These are phyloP conservation scores for Teinopalpus imperialis DNA, from an alignment of 2,888 invertebrate species.

Conservation along the genomic window DNA sequence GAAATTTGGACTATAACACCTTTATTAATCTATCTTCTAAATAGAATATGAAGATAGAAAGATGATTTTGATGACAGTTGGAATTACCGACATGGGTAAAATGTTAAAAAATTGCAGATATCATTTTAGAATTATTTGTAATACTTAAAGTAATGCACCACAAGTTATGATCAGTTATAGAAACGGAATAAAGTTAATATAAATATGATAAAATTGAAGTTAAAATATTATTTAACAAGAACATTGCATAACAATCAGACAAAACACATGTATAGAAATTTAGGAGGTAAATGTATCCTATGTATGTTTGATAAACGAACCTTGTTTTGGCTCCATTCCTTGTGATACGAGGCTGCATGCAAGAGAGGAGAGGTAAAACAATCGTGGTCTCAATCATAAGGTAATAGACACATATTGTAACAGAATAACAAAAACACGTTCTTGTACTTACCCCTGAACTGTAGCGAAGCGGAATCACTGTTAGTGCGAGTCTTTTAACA, in stretches of 20 bases:
- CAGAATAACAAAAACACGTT: background rate
- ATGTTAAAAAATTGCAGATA: no score
- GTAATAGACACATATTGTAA: background rate
- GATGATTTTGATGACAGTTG: no score
- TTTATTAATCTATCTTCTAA: no score
- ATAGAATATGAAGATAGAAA: no score
- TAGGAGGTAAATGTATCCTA: constrained; percentile 19
- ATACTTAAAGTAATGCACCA: no score
- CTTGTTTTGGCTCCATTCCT: constrained; percentile 78
- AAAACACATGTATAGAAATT: background rate
- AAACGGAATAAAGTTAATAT: no score
- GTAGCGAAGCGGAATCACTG: background rate
- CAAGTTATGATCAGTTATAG: no score
- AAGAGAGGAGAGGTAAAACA: constrained; percentile 65
- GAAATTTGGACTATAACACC: no score
- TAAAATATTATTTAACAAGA: constrained; percentile 5
- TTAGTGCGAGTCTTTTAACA: background rate
- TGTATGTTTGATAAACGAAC: constrained; percentile 62
- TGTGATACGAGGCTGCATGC: constrained; percentile 75
- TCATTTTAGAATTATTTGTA: no score
- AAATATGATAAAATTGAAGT: constrained; percentile 2
- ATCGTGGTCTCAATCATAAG: constrained; percentile 28
- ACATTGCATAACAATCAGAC: background rate
- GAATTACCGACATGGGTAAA: no score
- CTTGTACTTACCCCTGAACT: constrained; percentile 6